A percentile compares a stretch with the other conserved stretches of the same genome.
Evolutionary conservation across 2,113 vertebrate species (phyloP).

Genomic region (Electrona antarctica): DNA sequence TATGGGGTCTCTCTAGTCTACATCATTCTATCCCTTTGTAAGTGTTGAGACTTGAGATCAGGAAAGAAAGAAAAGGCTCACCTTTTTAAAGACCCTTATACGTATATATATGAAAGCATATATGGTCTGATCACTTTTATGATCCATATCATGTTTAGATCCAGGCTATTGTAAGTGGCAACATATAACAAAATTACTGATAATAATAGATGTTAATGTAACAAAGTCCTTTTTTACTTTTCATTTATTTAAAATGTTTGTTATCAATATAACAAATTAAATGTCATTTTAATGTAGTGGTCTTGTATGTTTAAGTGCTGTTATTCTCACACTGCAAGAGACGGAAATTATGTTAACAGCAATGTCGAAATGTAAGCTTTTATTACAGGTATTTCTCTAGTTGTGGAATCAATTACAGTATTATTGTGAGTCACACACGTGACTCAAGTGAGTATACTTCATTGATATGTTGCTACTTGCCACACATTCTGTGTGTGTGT

Average conservation of each 20-base stretch:
- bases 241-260: not conserved
- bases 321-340: not conserved
- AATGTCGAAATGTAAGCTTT: conserved; percentile 13
- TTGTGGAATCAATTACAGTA: conserved; percentile 9
- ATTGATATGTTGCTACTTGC: not conserved
- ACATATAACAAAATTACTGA: conserved; percentile 12
- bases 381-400: conserved; percentile 4
- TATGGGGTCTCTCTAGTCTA: conserved; percentile 33
- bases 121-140: conserved; percentile 2
- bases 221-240: not conserved
- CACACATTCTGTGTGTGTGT: not conserved
- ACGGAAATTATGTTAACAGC: conserved; percentile 33
- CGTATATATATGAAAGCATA: conserved; percentile 12
- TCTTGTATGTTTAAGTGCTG: not conserved
- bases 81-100: conserved; percentile 4
- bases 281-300: not conserved
- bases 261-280: not conserved
- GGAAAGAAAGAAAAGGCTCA: conserved; percentile 23
- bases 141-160: not conserved
- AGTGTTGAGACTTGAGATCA: conserved; percentile 52
- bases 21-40: conserved; percentile 25
- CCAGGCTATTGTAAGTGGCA: conserved; percentile 15
- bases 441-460: conserved; percentile 15
- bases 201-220: not conserved
- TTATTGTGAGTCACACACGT: conserved; percentile 15